Evolutionary conservation across 1,140 invertebrate genomes (phyloP), one percentile per base, ranked within the genome.

Genomic region (Drosophila ficusphila): DNA sequence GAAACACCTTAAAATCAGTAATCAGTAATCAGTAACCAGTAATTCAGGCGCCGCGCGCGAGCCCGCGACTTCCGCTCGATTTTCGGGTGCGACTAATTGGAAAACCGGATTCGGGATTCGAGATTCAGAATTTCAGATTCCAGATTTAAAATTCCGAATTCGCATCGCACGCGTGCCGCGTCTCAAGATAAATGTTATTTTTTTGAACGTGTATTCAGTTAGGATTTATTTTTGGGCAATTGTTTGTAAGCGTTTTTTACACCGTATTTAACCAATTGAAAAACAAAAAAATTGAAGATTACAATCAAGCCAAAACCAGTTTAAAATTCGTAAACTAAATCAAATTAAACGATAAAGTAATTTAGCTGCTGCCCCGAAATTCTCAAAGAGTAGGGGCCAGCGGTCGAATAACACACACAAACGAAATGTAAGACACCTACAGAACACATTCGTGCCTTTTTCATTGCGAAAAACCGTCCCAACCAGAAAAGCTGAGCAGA

Each of bases 401-500:
- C n/a, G n/a, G 69, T 49, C 75, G 34, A 14, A 51, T 72, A 67
- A 47, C 34, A 57, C 29, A 14, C 23, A 72, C 69, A 42, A 70
- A 61, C 76, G 71, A 58, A 60, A 69, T 70, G 56, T 61, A 60
- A 67, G 69, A 61, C 61, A 62, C 62, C 53, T 73, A 65, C 65
- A 58, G 31, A 60, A 86, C 82, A 82, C 82, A 82, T 75, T 78
- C 82, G 82, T 88, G 82, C 82, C 82, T 88, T 88, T 88, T 88
- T 75, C 69, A 88, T 82, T 88, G 82, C 61, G 68, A 82, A 85
- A 88, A 88, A 78, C 82, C 82, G 82, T 88, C 82, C 82, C 82
- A 85, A 67, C 46, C 52, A 75, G 34, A 48, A 46, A 41, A 47
- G 29, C 33, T 25, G 33, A 56, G 29, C 57, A 27, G 60, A 46